Percentiles rank a stretch among this genome's conserved stretches.
Conservation (phyloP, 2,113 vertebrate species). For the Megalops atlanticus region DNA sequence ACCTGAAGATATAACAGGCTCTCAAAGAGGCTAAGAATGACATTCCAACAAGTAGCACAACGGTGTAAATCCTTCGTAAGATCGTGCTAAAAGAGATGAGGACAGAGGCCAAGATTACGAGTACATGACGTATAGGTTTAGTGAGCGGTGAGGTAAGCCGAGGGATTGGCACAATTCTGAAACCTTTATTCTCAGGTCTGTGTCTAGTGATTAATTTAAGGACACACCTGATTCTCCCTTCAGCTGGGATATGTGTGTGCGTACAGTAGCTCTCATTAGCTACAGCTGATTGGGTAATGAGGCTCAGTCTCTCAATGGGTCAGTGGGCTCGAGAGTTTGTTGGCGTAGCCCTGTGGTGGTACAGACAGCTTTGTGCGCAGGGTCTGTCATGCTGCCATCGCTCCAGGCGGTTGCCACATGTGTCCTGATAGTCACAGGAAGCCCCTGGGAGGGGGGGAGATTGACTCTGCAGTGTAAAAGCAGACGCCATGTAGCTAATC, state of each 20-base stretch:
- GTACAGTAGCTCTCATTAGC: neutral
- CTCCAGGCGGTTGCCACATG: neutral
- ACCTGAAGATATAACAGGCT: neutral
- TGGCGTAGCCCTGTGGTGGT: neutral
- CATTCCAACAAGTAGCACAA: neutral
- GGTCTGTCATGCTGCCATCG: too few relatives aligned
- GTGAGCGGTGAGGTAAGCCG: neutral
- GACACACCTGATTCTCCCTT: neutral
- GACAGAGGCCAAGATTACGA: constrained; percentile 1
- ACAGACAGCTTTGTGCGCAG: too few relatives aligned
- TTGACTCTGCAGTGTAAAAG: neutral
- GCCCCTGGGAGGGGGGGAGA: neutral
- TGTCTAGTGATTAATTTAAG: neutral
- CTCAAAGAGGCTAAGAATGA: neutral
- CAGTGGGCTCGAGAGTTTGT: neutral
- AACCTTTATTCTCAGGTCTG: too few relatives aligned
- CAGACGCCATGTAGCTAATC: neutral
- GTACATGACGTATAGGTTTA: neutral
- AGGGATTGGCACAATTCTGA: neutral
- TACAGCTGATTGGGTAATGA: neutral
- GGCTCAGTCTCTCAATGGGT: neutral
- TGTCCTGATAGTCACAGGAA: too few relatives aligned
- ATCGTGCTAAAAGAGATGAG: neutral
- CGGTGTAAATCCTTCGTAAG: neutral
- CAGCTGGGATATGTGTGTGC: neutral